Evolutionary conservation across 2,113 vertebrate genomes (phyloP).

Genomic region (Terrapene triunguis): DNA sequence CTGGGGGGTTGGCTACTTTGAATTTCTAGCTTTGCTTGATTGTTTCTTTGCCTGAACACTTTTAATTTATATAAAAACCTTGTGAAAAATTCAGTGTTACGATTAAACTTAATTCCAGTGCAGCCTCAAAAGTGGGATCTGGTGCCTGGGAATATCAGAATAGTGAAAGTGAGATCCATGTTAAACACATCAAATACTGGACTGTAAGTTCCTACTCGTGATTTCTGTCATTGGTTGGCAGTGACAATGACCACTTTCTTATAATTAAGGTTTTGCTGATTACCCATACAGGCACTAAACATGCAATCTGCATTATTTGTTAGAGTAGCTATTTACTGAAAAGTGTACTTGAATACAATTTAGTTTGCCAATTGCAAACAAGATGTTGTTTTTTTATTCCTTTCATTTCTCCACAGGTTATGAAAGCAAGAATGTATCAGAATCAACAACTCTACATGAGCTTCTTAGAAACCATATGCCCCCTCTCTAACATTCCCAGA

Average conservation of each 20-base stretch:
- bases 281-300: neutral
- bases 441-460: neutral
- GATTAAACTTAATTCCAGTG: neutral
- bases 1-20: neutral
- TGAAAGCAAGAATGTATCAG: neutral
- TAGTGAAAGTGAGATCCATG: neutral
- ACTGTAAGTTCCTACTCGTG: neutral
- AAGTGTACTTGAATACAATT: neutral
- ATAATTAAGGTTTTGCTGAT: neutral
- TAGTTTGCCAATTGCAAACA: neutral
- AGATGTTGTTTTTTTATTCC: neutral
- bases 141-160: neutral
- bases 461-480: neutral
- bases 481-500: neutral
- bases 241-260: neutral
- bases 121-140: neutral
- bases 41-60: neutral
- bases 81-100: neutral
- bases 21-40: neutral
- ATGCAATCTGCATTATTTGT: neutral
- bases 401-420: neutral
- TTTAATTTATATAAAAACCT: neutral
- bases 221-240: neutral
- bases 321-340: neutral
- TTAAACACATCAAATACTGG: neutral